Conservation (phyloP, 2,797 vertebrate species). For the Poeciliopsis gracilis region DNA sequence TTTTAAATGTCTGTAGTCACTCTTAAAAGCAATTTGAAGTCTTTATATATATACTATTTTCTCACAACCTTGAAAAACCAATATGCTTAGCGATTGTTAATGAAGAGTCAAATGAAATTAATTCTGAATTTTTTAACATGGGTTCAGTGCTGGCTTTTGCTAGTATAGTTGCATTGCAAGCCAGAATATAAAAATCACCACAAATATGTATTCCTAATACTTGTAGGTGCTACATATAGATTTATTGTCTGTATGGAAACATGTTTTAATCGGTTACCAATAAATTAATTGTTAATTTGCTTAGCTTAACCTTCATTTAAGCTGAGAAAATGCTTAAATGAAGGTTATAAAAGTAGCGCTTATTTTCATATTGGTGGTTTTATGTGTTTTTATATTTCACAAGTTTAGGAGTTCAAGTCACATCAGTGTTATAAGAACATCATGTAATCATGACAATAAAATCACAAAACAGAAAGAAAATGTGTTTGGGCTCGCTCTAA, state of each 20-base stretch:
- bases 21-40: background rate
- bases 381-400: conserved; percentile 35
- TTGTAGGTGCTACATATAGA: conserved; percentile 33
- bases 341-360: conserved; percentile 2
- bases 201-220: conserved; percentile 34
- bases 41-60: background rate
- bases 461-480: conserved; percentile 11
- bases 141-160: conserved; percentile 47
- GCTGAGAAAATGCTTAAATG: conserved; percentile 32
- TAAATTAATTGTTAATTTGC: conserved; percentile 6
- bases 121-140: conserved; percentile 31
- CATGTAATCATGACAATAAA: conserved; percentile 74
- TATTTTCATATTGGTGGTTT: conserved; percentile 25
- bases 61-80: conserved; percentile 13
- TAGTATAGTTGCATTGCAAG: conserved; percentile 44
- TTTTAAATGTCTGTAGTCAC: conserved; percentile 2
- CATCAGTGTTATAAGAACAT: conserved; percentile 57
- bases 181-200: conserved; percentile 40
- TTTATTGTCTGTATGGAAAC: conserved; percentile 13
- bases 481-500: background rate
- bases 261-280: background rate
- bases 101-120: conserved; percentile 39
- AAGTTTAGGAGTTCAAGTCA: conserved; percentile 39
- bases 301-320: too few relatives aligned
- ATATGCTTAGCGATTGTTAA: conserved; percentile 13